Conservation (phyloP, 2,113 vertebrate species). For the Platycercus adscitus region DNA sequence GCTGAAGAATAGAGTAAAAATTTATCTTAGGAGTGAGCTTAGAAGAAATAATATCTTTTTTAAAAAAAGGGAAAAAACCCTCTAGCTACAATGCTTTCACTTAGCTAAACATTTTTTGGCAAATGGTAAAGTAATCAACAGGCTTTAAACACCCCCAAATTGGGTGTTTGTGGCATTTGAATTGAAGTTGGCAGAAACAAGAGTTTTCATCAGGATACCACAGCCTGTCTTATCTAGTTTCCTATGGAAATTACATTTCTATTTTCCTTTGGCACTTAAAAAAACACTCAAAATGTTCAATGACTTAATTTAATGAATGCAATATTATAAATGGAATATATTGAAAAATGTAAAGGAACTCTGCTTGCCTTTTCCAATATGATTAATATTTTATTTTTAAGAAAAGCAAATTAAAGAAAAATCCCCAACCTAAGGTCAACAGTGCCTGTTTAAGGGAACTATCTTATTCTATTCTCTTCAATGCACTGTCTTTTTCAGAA, state of each 20-base stretch:
- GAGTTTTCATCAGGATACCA: constrained; percentile 61
- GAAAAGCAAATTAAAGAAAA: constrained; percentile 93
- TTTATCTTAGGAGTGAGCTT: neutral
- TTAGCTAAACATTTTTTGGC: constrained; percentile 26
- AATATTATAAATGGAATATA: constrained; percentile 81
- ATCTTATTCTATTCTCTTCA: constrained; percentile 86
- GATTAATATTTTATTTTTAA: constrained; percentile 97
- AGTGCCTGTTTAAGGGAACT: constrained; percentile 90
- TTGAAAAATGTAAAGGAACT: constrained; percentile 81
- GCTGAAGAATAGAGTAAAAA: neutral
- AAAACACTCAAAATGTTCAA: constrained; percentile 71
- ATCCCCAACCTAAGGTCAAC: constrained; percentile 89
- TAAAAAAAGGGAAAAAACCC: neutral
- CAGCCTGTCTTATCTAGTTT: constrained; percentile 71
- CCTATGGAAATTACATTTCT: constrained; percentile 76
- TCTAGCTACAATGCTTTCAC: neutral
- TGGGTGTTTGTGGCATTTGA: constrained; percentile 58
- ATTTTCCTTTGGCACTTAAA: constrained; percentile 79
- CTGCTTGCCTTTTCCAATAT: constrained; percentile 84
- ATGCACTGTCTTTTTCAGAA: constrained; percentile 82
- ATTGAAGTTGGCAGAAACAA: constrained; percentile 63
- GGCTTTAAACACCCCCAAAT: constrained; percentile 38
- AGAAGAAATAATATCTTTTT: neutral
- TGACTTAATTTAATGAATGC: constrained; percentile 82
- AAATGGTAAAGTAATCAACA: constrained; percentile 51